Conservation (phyloP, 2,113 vertebrate species). For the Falcunculus frontatus region DNA sequence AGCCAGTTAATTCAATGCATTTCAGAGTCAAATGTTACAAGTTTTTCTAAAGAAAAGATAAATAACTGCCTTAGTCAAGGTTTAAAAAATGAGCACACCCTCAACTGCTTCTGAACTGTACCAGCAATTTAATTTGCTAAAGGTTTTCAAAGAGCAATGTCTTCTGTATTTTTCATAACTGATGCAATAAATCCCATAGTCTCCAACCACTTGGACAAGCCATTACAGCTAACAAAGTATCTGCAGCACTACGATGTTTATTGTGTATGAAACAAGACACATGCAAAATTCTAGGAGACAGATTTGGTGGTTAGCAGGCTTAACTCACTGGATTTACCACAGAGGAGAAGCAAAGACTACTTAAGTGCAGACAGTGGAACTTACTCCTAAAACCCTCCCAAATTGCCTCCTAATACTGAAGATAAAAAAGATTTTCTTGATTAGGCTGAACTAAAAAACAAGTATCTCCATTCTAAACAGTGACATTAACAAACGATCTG, state of each 20-base stretch:
- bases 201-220: background rate
- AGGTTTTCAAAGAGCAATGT: background rate
- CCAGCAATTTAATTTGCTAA: background rate
- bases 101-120: background rate
- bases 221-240: background rate
- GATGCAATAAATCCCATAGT: background rate
- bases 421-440: background rate
- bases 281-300: background rate
- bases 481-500: background rate
- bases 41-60: background rate
- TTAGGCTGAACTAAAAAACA: background rate
- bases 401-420: background rate
- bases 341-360: background rate
- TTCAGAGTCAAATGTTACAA: background rate
- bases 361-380: background rate
- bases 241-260: background rate
- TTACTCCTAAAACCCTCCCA: background rate
- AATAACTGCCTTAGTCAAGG: background rate
- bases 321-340: background rate
- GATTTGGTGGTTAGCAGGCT: background rate
- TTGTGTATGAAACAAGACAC: background rate
- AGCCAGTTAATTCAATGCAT: background rate
- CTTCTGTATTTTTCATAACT: background rate
- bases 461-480: background rate
- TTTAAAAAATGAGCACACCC: background rate